These are phyloP conservation scores for Falco rusticolus DNA, from an alignment of 2,797 vertebrate genomes.

Conservation along the genomic window DNA sequence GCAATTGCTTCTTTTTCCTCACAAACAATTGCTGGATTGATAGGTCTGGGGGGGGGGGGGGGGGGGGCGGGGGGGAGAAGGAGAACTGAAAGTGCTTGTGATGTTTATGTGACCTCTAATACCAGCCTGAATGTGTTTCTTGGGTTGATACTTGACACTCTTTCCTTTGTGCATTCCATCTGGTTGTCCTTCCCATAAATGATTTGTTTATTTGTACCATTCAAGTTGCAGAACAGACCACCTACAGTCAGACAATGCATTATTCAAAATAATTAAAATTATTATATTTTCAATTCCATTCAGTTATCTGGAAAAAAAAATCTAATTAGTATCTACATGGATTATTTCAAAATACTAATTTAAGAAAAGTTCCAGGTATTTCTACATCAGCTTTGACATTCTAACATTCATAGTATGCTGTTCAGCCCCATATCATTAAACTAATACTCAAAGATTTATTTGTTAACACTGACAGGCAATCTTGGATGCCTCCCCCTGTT, in stretches of 20 bases:
- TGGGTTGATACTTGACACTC: not conserved
- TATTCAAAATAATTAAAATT: not conserved
- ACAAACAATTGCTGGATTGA: not conserved
- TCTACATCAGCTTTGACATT: not conserved
- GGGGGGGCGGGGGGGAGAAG: no score
- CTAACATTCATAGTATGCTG: not conserved
- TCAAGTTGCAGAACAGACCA: not conserved
- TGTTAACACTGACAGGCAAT: conserved; percentile 72
- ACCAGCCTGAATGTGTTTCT: not conserved
- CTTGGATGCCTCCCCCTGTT: conserved; percentile 78
- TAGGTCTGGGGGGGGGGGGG: not conserved
- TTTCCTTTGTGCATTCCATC: not conserved
- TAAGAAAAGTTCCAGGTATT: not conserved
- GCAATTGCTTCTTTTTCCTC: not conserved
- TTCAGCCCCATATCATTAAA: not conserved
- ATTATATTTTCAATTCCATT: not conserved
- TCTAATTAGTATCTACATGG: not conserved
- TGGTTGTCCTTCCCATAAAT: not conserved
- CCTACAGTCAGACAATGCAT: not conserved
- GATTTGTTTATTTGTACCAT: not conserved
- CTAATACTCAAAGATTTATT: not conserved
- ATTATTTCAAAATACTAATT: not conserved
- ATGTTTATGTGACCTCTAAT: not conserved
- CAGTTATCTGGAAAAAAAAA: not conserved
- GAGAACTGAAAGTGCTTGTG: not conserved